Conservation (phyloP, 1,140 invertebrate species). For the Bombus confusus region DNA sequence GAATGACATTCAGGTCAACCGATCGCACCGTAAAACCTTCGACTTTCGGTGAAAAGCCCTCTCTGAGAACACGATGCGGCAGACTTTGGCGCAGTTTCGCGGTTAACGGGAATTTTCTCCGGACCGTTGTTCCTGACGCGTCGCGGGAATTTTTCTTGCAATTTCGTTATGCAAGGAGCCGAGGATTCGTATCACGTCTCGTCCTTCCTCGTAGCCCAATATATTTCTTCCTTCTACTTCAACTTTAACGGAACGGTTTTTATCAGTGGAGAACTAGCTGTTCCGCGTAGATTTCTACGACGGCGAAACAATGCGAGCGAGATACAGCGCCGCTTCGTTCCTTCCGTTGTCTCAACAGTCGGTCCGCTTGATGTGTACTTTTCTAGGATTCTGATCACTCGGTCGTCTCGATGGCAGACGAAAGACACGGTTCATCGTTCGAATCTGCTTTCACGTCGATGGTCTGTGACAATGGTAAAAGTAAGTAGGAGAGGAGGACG, state of each 20-base stretch:
- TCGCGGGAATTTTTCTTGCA: slow-evolving; percentile 40
- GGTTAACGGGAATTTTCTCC: slow-evolving; percentile 24
- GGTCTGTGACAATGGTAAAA: too few relatives aligned
- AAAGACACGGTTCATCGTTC: too few relatives aligned
- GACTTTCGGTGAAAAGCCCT: slow-evolving; percentile 40
- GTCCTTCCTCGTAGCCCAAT: not conserved
- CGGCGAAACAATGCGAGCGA: not conserved
- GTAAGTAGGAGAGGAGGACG: too few relatives aligned
- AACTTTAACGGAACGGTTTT: slow-evolving; percentile 30
- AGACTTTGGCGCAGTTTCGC: slow-evolving; percentile 42
- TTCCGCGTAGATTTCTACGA: not conserved
- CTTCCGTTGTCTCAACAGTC: not conserved
- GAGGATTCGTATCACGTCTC: slow-evolving; percentile 42
- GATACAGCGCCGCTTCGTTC: too few relatives aligned
- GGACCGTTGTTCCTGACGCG: not conserved
- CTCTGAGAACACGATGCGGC: slow-evolving; percentile 12
- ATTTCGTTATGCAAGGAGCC: slow-evolving; percentile 20
- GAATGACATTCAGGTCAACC: slow-evolving; percentile 41
- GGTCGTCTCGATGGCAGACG: too few relatives aligned
- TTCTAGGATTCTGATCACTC: too few relatives aligned
- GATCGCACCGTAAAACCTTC: slow-evolving; percentile 46
- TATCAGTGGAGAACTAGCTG: slow-evolving; percentile 1
- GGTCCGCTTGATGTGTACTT: not conserved
- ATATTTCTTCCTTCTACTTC: slow-evolving; percentile 20
- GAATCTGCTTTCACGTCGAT: too few relatives aligned